phyloP scores from a whole-genome alignment of 2,888 invertebrate genomes.

The Litoditis marina region DNA sequence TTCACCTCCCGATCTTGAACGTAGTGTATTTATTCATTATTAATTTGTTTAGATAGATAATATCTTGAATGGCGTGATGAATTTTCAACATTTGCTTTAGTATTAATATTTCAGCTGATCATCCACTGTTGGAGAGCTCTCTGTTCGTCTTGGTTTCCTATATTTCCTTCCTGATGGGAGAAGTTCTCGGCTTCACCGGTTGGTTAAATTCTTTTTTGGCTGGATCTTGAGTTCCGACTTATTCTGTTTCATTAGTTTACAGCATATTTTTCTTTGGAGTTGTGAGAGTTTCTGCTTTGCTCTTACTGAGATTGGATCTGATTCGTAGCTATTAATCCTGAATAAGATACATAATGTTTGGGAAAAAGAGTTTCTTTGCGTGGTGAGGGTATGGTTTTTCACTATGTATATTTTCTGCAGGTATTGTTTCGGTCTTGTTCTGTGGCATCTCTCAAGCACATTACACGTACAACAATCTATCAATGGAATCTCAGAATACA shows the following conservation, averaged over 20 bases:
- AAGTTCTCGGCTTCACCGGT: constrained; percentile 93
- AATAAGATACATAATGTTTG: no score
- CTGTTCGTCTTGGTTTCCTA: constrained; percentile 97
- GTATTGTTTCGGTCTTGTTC: constrained; percentile 90
- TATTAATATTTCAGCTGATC: constrained; percentile 90
- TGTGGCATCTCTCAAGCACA: constrained; percentile 99
- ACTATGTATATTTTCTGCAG: constrained; percentile 54
- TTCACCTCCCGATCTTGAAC: no score
- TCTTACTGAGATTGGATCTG: no score
- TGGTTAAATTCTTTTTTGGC: constrained; percentile 39
- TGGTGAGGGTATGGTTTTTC: no score
- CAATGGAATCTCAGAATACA: constrained; percentile 78
- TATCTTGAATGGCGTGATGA: no score
- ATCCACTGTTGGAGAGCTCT: constrained; percentile 89
- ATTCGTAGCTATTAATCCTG: no score
- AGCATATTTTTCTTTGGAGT: no score
- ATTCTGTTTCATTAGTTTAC: background rate
- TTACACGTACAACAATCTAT: constrained; percentile 94
- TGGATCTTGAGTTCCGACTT: background rate
- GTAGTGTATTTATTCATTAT: background rate
- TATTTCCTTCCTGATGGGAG: constrained; percentile 91
- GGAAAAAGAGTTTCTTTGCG: no score
- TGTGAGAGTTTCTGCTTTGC: no score
- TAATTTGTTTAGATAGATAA: constrained; percentile 66
- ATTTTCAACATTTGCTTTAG: no score